phyloP scores from a whole-genome alignment of 1,140 invertebrate genomes.

The Homalodisca vitripennis region DNA sequence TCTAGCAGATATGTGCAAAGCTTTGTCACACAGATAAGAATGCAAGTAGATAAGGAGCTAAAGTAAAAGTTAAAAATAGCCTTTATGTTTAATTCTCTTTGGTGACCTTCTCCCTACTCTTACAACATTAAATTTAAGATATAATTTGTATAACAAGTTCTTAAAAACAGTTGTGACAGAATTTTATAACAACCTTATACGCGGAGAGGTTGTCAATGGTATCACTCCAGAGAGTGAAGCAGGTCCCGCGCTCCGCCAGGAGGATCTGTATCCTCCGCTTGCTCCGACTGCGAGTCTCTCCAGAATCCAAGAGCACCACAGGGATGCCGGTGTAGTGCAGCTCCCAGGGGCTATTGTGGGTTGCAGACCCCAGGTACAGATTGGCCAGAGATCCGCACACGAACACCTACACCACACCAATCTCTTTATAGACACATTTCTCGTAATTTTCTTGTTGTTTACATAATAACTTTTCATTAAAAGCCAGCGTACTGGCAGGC shows the following conservation, averaged over 20 bases:
- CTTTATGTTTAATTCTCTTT: too few species aligned
- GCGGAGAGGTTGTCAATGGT: conserved; percentile 71
- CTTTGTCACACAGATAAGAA: too few species aligned
- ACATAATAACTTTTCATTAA: too few species aligned
- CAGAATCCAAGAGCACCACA: conserved; percentile 74
- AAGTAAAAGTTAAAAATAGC: too few species aligned
- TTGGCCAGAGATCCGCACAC: conserved; percentile 80
- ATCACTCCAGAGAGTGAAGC: conserved; percentile 83
- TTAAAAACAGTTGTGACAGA: background rate
- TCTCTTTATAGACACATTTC: too few species aligned
- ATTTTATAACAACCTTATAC: conserved; percentile 51
- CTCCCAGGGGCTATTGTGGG: conserved; percentile 62
- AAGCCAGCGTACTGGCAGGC: too few species aligned
- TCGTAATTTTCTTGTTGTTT: too few species aligned
- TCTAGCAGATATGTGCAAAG: too few species aligned
- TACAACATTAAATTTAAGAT: too few species aligned
- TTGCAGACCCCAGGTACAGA: conserved; percentile 64
- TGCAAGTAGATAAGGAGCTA: too few species aligned
- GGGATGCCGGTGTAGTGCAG: conserved; percentile 79
- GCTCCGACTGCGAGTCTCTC: conserved; percentile 66
- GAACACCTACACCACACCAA: conserved; percentile 64
- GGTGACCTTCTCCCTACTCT: too few species aligned
- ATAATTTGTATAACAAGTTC: too few species aligned
- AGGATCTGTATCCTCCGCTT: conserved; percentile 73
- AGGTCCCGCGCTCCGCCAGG: conserved; percentile 78